These are phyloP conservation scores for Hippopotamus amphibius DNA, from an alignment of 2,113 vertebrate species.

Conservation along the genomic window DNA sequence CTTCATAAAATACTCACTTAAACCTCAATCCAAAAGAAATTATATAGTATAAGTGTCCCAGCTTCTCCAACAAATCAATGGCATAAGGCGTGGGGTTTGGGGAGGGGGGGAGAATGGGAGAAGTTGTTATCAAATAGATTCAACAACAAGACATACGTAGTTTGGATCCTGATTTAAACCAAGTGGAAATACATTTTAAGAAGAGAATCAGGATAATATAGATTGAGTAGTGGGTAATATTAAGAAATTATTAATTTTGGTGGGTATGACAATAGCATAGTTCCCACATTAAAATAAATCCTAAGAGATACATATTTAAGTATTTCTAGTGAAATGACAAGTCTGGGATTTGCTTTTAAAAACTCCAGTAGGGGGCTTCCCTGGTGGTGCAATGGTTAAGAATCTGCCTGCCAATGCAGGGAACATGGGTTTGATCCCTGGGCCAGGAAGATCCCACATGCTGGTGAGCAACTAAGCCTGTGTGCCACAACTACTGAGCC, in stretches of 20 bases:
- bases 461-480: too few relatives aligned
- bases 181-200: slow-evolving; percentile 8
- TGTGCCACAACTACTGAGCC: too few relatives aligned
- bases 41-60: neutral
- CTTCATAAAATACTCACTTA: neutral
- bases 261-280: neutral
- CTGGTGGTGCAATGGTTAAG: too few relatives aligned
- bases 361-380: neutral
- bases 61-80: slow-evolving; percentile 14
- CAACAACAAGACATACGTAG: neutral
- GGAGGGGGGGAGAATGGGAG: neutral
- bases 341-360: neutral
- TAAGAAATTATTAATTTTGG: neutral
- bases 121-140: neutral
- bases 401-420: too few relatives aligned
- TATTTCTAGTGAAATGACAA: slow-evolving; percentile 1
- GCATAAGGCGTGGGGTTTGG: neutral
- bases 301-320: neutral
- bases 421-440: too few relatives aligned
- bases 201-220: neutral
- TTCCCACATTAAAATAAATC: slow-evolving; percentile 7
- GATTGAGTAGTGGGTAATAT: neutral
- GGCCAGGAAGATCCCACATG: too few relatives aligned
- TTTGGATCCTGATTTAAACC: neutral
- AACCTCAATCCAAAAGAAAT: slow-evolving; percentile 22